A percentile compares a stretch with the other conserved stretches of the same genome.
Conservation (phyloP, 2,797 vertebrate species). For the Gambusia yucatana region DNA sequence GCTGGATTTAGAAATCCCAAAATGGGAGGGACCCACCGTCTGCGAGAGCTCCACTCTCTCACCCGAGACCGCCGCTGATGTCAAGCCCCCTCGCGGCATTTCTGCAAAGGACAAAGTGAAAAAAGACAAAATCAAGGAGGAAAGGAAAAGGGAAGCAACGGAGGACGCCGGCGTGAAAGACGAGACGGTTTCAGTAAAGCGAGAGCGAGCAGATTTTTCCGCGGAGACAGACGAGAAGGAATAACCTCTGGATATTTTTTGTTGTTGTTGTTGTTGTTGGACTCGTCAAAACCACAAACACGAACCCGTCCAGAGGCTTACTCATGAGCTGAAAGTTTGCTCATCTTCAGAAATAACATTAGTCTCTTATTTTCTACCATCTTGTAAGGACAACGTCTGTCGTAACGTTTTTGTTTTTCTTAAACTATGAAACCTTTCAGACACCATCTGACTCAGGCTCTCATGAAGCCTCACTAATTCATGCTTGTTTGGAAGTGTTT, state of each 20-base stretch:
- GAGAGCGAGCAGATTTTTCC: constrained; percentile 54
- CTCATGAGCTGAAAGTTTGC: constrained; percentile 12
- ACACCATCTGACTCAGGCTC: constrained; percentile 3
- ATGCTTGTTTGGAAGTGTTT: background rate
- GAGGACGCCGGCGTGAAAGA: constrained; percentile 36
- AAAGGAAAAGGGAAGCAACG: constrained; percentile 51
- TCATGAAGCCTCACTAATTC: background rate
- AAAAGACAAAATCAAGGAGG: constrained; percentile 53
- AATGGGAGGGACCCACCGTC: constrained; percentile 87
- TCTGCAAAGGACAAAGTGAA: constrained; percentile 58
- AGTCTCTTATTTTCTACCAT: background rate
- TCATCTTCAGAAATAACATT: constrained; percentile 13
- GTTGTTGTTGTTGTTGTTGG: background rate
- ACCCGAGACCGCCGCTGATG: constrained; percentile 2
- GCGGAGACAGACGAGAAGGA: constrained; percentile 43
- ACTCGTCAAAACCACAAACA: constrained; percentile 9
- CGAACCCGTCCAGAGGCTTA: constrained; percentile 24
- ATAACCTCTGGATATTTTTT: constrained; percentile 36
- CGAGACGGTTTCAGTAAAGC: constrained; percentile 47
- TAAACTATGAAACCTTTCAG: constrained; percentile 18
- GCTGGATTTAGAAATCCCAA: constrained; percentile 87
- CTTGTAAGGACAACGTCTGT: constrained; percentile 22
- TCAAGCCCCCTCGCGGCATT: constrained; percentile 36
- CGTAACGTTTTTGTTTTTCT: constrained; percentile 1
- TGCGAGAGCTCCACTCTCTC: constrained; percentile 73